Evolutionary conservation across 2,113 vertebrate species (phyloP).

Genomic region (Polypterus bichir): DNA sequence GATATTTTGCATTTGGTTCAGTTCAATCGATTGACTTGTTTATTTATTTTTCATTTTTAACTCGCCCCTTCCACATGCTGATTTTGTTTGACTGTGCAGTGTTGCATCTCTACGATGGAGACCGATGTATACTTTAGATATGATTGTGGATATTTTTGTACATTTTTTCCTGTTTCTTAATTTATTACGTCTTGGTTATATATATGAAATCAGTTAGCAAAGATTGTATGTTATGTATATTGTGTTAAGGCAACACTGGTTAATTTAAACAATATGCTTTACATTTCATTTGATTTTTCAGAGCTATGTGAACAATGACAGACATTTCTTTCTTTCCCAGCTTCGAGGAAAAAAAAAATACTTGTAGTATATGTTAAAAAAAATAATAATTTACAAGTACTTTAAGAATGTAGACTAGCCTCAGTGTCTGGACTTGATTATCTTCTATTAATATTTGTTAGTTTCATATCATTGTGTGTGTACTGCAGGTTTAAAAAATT

Average conservation of each 20-base stretch:
- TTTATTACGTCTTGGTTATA: conserved; percentile 69
- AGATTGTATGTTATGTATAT: conserved; percentile 69
- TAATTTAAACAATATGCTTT: conserved; percentile 46
- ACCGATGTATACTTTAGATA: conserved; percentile 70
- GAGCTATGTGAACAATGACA: conserved; percentile 54
- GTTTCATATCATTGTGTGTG: conserved; percentile 70
- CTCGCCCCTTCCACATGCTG: conserved; percentile 32
- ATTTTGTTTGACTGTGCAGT: conserved; percentile 37
- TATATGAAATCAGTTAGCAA: conserved; percentile 63
- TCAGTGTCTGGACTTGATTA: conserved; percentile 67
- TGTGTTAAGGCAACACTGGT: conserved; percentile 51
- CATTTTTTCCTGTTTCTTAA: conserved; percentile 52
- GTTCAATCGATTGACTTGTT: conserved; percentile 13
- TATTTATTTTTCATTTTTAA: conserved; percentile 23
- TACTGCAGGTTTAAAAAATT: conserved; percentile 42
- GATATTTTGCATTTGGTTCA: too few species aligned
- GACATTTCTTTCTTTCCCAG: conserved; percentile 50
- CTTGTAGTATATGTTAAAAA: conserved; percentile 43
- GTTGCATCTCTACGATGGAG: conserved; percentile 20
- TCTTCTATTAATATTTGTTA: conserved; percentile 77
- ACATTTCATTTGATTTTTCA: conserved; percentile 46
- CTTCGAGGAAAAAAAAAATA: conserved; percentile 43
- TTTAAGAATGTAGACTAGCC: conserved; percentile 86
- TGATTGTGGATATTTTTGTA: conserved; percentile 86
- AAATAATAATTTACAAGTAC: conserved; percentile 59